Conservation (phyloP, 1,140 invertebrate species). For the Antheraea mylitta region DNA sequence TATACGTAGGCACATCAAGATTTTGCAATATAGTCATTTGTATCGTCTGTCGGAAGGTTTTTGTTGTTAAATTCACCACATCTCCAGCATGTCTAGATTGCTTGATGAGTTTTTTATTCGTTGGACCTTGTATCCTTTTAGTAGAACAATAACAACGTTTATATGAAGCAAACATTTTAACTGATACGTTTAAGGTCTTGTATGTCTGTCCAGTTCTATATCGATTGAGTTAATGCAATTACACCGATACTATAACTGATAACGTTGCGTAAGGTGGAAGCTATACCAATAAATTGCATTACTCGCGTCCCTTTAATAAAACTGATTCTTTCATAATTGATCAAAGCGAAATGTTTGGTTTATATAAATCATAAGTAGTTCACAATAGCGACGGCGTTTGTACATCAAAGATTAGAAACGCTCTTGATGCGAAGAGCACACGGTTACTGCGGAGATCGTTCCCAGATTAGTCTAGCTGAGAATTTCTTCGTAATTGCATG, state of each 20-base stretch:
- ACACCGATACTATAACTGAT: neutral
- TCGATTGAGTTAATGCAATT: neutral
- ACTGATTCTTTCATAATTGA: constrained; percentile 30
- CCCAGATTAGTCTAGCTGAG: constrained; percentile 28
- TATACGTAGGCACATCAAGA: constrained; percentile 43
- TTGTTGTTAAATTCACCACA: constrained; percentile 41
- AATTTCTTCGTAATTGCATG: constrained; percentile 34
- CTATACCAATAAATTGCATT: constrained; percentile 28
- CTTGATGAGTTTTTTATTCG: constrained; percentile 55
- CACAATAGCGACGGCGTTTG: constrained; percentile 19
- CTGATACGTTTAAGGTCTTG: neutral
- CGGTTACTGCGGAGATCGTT: constrained; percentile 27
- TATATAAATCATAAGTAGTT: constrained; percentile 28
- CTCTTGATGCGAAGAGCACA: constrained; percentile 26
- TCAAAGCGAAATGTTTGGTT: constrained; percentile 29
- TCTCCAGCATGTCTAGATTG: constrained; percentile 35
- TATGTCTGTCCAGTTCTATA: neutral
- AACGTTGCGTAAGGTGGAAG: constrained; percentile 25
- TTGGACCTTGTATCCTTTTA: constrained; percentile 34
- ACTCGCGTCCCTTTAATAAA: constrained; percentile 25
- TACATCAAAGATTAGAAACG: constrained; percentile 36
- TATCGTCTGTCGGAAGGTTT: constrained; percentile 34
- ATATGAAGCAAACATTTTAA: neutral
- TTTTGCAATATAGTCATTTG: constrained; percentile 40
- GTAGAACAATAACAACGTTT: constrained; percentile 5